phyloP scores from a whole-genome alignment of 2,797 vertebrate species.

The Poeciliopsis paucimaculata region DNA sequence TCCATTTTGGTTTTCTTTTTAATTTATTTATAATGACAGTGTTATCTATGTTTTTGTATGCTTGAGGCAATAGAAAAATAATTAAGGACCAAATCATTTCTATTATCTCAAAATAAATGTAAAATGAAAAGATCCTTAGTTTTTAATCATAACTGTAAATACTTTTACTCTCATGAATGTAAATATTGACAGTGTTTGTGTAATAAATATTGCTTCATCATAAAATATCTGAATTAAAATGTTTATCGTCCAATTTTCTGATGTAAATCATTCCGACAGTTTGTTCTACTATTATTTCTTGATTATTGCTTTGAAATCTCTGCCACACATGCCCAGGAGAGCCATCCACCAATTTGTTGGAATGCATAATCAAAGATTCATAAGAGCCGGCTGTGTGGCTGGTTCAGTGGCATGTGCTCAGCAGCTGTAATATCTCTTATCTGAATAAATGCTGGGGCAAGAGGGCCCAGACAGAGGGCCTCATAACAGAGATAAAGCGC shows the following conservation, averaged over 20 bases:
- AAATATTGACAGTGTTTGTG: not conserved
- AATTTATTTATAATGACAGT: not conserved
- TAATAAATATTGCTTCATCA: not conserved
- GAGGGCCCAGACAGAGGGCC: slow-evolving; percentile 39
- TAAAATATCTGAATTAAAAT: slow-evolving; percentile 20
- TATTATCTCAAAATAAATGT: not conserved
- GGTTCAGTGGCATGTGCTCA: slow-evolving; percentile 55
- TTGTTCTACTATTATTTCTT: slow-evolving; percentile 8
- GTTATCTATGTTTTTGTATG: not conserved
- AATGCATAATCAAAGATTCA: slow-evolving; percentile 65
- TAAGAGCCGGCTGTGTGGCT: slow-evolving; percentile 33
- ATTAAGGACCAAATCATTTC: not conserved
- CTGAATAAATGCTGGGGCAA: slow-evolving; percentile 66
- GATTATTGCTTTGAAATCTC: slow-evolving; percentile 19
- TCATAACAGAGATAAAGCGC: slow-evolving; percentile 71
- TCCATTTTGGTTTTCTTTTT: not conserved
- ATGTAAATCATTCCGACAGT: slow-evolving; percentile 20
- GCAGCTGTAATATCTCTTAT: slow-evolving; percentile 74
- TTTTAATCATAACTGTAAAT: not conserved
- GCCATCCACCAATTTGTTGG: slow-evolving; percentile 37
- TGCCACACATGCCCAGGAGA: slow-evolving; percentile 59
- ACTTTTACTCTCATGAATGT: not conserved
- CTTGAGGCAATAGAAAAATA: not conserved
- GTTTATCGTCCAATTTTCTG: slow-evolving; percentile 18
- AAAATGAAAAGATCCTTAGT: not conserved